Evolutionary conservation across 2,888 invertebrate species (phyloP).

Genomic region (Polietes domitor): DNA sequence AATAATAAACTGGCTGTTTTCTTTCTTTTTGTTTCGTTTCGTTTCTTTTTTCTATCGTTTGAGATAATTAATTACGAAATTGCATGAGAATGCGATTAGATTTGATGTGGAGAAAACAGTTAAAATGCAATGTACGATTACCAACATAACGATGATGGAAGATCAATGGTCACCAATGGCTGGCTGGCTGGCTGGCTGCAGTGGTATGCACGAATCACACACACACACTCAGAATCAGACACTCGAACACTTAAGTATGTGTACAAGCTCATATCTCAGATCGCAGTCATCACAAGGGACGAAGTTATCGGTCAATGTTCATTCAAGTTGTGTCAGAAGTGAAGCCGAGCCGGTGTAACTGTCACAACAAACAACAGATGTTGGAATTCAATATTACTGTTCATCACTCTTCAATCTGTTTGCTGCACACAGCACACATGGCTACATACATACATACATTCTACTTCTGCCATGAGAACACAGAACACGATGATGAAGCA

Average conservation of each 20-base stretch:
- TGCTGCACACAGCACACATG: background rate
- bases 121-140: slow-evolving; percentile 10
- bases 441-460: background rate
- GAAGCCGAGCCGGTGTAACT: background rate
- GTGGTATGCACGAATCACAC: no score
- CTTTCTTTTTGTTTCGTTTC: background rate
- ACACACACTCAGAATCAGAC: no score
- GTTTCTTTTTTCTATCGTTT: slow-evolving; percentile 29
- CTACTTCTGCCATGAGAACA: background rate
- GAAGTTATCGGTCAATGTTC: background rate
- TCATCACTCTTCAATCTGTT: background rate
- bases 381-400: slow-evolving; percentile 19
- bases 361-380: slow-evolving; percentile 13
- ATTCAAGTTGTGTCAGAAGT: background rate
- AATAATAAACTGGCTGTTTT: slow-evolving; percentile 10
- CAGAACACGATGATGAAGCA: background rate
- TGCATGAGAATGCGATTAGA: slow-evolving; percentile 52
- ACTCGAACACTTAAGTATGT: no score
- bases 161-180: slow-evolving; percentile 14
- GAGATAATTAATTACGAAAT: slow-evolving; percentile 61
- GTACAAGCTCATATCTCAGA: no score
- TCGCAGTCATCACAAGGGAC: background rate
- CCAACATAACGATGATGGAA: background rate
- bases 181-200: no score
- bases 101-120: slow-evolving; percentile 27